Conservation (phyloP, 2,888 invertebrate species). For the Himalopsyche anomala region DNA sequence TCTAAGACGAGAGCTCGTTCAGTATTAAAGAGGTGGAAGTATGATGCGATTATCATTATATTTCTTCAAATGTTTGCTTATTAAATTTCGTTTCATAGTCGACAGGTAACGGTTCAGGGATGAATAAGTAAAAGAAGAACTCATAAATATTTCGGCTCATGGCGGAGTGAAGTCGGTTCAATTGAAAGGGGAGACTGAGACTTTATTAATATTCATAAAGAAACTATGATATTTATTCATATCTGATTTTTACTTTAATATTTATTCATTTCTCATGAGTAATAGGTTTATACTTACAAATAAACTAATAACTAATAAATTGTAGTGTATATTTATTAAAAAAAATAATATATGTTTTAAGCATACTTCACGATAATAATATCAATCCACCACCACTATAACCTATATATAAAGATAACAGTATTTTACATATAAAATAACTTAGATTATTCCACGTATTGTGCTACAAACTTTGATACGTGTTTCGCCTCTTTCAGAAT, state of each 20-base stretch:
- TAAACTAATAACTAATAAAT: too few species aligned
- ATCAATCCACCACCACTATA: too few species aligned
- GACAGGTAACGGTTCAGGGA: slow-evolving; percentile 3
- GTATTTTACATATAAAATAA: too few species aligned
- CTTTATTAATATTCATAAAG: slow-evolving; percentile 15
- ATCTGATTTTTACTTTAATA: slow-evolving; percentile 4
- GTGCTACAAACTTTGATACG: too few species aligned
- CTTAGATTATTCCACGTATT: too few species aligned
- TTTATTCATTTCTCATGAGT: not conserved
- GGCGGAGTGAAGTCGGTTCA: slow-evolving; percentile 4
- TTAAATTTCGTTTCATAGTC: slow-evolving; percentile 27
- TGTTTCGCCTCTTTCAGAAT: too few species aligned
- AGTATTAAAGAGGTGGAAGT: slow-evolving; percentile 31
- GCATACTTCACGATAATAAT: too few species aligned
- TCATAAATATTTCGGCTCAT: slow-evolving; percentile 37
- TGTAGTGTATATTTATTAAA: too few species aligned
- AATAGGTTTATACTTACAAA: too few species aligned
- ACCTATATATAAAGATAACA: too few species aligned
- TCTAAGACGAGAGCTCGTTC: not conserved
- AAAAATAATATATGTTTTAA: too few species aligned
- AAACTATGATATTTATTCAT: not conserved
- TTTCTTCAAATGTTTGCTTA: slow-evolving; percentile 49
- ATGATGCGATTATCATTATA: slow-evolving; percentile 46
- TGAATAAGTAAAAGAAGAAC: not conserved
- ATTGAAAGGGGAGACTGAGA: slow-evolving; percentile 14